Evolutionary conservation across 2,888 invertebrate species (phyloP).

Genomic region (Cataglyphis livida): DNA sequence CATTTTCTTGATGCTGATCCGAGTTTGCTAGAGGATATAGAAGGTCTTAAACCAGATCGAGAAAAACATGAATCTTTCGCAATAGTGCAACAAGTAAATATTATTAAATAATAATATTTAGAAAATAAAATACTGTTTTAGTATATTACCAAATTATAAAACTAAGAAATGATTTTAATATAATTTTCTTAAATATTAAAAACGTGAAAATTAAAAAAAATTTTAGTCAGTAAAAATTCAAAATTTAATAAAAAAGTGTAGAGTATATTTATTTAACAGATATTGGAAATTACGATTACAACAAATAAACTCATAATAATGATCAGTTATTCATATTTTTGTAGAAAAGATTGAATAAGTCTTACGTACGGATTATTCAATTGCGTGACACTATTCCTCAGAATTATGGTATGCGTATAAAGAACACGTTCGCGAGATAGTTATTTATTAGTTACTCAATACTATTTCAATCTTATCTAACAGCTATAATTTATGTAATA

Average conservation of each 20-base stretch:
- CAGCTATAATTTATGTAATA: not conserved
- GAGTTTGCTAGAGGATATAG: constrained; percentile 80
- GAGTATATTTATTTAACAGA: not conserved
- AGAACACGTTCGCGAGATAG: constrained; percentile 8
- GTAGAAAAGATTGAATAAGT: constrained; percentile 18
- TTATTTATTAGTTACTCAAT: constrained; percentile 50
- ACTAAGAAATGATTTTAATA: not conserved
- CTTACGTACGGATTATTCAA: constrained; percentile 28
- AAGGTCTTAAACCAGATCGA: constrained; percentile 83
- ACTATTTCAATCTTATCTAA: constrained; percentile 40
- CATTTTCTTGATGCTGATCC: constrained; percentile 85
- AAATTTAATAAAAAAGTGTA: not conserved
- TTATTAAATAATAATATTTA: not conserved
- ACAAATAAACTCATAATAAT: not conserved
- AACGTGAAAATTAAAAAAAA: not conserved
- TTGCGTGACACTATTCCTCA: not conserved
- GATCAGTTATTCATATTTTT: not conserved
- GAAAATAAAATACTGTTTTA: not conserved
- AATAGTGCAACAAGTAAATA: constrained; percentile 83
- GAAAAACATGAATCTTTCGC: constrained; percentile 80
- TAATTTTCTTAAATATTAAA: not conserved
- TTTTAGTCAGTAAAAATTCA: not conserved
- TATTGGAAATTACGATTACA: not conserved
- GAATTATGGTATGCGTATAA: not conserved
- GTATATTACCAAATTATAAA: not conserved